A percentile compares a stretch with the other conserved stretches of the same genome.
Evolutionary conservation across 2,113 vertebrate species (phyloP).

Genomic region (Oreochromis spilurus): DNA sequence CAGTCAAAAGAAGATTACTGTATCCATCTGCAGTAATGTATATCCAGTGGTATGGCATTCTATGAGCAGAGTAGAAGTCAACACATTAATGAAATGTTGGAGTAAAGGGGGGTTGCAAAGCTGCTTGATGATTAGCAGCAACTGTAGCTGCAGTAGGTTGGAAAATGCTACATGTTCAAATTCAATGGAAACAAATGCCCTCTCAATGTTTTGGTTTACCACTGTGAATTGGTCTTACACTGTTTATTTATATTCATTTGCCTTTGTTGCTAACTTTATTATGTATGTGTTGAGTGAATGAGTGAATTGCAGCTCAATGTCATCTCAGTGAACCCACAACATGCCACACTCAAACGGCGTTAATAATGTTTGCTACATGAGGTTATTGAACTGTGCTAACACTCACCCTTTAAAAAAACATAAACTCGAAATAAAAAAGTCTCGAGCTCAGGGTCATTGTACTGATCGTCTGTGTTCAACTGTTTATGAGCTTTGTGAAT

Average conservation of each 20-base stretch:
- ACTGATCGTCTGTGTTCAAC: neutral
- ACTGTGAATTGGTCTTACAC: neutral
- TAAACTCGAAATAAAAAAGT: neutral
- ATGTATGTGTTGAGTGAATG: neutral
- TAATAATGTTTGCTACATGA: neutral
- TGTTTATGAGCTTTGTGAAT: neutral
- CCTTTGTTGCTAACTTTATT: neutral
- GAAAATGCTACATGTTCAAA: neutral
- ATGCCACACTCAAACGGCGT: neutral
- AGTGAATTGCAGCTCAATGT: neutral
- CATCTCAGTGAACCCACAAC: neutral
- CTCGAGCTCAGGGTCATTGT: neutral
- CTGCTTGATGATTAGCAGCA: neutral
- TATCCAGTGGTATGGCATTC: neutral
- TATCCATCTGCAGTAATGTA: neutral
- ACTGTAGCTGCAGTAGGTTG: neutral
- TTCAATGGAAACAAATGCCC: neutral
- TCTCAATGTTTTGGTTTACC: neutral
- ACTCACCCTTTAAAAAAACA: accelerated
- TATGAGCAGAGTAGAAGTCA: neutral
- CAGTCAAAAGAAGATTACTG: neutral
- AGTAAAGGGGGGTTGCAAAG: neutral
- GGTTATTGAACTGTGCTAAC: neutral
- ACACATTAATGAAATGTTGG: neutral
- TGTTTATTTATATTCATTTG: neutral